These are phyloP conservation scores for Condylostylus longicornis DNA, from an alignment of 1,140 invertebrate species.

Conservation along the genomic window DNA sequence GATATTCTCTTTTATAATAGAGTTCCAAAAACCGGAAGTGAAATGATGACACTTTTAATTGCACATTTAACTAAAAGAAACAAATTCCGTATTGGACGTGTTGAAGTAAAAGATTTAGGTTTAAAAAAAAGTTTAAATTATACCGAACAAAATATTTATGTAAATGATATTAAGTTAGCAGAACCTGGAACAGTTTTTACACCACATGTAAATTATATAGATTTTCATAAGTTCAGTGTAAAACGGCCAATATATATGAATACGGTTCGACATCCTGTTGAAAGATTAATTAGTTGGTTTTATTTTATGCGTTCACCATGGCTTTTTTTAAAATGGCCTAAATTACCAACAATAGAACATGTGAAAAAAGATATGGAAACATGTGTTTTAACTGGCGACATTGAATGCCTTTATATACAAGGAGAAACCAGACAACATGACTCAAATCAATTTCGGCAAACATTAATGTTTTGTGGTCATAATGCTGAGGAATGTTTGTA, in stretches of 20 bases:
- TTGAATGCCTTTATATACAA: constrained; percentile 68
- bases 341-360: constrained; percentile 71
- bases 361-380: constrained; percentile 82
- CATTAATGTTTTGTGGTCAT: constrained; percentile 80
- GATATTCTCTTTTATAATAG: too few species aligned
- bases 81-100: too few species aligned
- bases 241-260: constrained; percentile 79
- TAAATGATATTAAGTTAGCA: constrained; percentile 36
- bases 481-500: constrained; percentile 43
- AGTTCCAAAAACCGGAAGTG: too few species aligned
- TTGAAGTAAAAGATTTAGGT: too few species aligned
- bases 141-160: too few species aligned
- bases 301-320: constrained; percentile 72
- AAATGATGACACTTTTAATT: too few species aligned
- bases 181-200: constrained; percentile 51
- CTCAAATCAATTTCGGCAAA: constrained; percentile 66
- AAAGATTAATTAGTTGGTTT: constrained; percentile 83
- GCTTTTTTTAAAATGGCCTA: constrained; percentile 75
- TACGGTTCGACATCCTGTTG: constrained; percentile 73
- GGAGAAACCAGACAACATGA: constrained; percentile 73
- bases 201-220: constrained; percentile 70
- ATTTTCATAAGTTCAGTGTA: constrained; percentile 63
- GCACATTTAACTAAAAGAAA: too few species aligned
- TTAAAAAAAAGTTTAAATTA: too few species aligned
- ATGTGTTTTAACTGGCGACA: constrained; percentile 66